A percentile compares a stretch with the other conserved stretches of the same genome.
These are phyloP conservation scores for Takifugu bimaculatus DNA, from an alignment of 2,113 vertebrate species.

Conservation along the genomic window DNA sequence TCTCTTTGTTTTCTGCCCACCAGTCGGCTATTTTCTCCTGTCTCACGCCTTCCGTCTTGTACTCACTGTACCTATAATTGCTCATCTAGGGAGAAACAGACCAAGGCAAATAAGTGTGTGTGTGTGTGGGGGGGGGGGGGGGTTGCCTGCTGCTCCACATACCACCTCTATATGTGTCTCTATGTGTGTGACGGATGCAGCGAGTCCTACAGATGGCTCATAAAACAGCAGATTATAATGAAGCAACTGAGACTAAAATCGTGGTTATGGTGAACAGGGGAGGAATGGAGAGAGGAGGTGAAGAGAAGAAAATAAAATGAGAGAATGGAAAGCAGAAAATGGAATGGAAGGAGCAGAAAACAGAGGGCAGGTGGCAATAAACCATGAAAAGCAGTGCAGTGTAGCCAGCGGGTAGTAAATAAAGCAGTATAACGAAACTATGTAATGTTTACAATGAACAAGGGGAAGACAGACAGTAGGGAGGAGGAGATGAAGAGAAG, in stretches of 20 bases:
- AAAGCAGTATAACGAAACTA: slow-evolving; percentile 59
- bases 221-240: slow-evolving; percentile 74
- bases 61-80: slow-evolving; percentile 52
- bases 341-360: slow-evolving; percentile 42
- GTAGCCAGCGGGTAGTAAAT: slow-evolving; percentile 51
- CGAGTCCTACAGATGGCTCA: slow-evolving; percentile 70
- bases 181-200: slow-evolving; percentile 50
- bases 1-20: not conserved
- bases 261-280: slow-evolving; percentile 68
- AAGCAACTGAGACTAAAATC: slow-evolving; percentile 71
- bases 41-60: slow-evolving; percentile 5
- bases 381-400: slow-evolving; percentile 42
- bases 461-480: slow-evolving; percentile 20
- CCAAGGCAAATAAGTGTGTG: slow-evolving; percentile 32
- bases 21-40: not conserved
- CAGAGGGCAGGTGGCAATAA: slow-evolving; percentile 45
- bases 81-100: slow-evolving; percentile 64
- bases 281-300: slow-evolving; percentile 33
- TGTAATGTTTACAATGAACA: slow-evolving; percentile 55
- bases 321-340: slow-evolving; percentile 25
- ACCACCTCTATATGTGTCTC: slow-evolving; percentile 1
- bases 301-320: slow-evolving; percentile 38
- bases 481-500: slow-evolving; percentile 23
- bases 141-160: not conserved
- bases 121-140: slow-evolving; percentile 7